A percentile compares a stretch with the other conserved stretches of the same genome.
phyloP scores from a whole-genome alignment of 2,888 invertebrate species.

The Pyrocoelia pectoralis region DNA sequence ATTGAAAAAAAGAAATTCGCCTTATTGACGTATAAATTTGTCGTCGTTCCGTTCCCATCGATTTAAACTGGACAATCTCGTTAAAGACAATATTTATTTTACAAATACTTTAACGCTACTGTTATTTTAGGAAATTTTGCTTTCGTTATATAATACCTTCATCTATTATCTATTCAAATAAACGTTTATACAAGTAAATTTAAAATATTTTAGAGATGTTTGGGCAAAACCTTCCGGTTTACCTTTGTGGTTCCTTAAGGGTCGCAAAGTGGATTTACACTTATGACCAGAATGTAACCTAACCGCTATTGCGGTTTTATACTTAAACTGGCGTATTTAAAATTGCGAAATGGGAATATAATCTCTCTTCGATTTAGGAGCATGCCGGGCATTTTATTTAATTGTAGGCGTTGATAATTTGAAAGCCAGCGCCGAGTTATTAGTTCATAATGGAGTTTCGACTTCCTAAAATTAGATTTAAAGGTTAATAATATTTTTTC shows the following conservation, averaged over 20 bases:
- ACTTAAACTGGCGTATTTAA: conserved; percentile 12
- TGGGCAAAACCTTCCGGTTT: conserved; percentile 8
- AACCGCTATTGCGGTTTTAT: conserved; percentile 12
- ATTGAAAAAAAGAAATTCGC: conserved; percentile 4
- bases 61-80: conserved; percentile 6
- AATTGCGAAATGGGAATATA: conserved; percentile 4
- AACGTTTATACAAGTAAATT: conserved; percentile 4
- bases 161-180: conserved; percentile 9
- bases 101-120: not conserved
- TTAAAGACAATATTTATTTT: conserved; percentile 3
- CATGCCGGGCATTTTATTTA: not conserved
- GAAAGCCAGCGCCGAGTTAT: not conserved
- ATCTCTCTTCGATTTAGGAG: conserved; percentile 3
- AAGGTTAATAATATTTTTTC: conserved; percentile 1
- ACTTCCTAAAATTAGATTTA: conserved; percentile 9
- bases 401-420: conserved; percentile 9
- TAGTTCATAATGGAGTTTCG: conserved; percentile 4
- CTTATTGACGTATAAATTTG: conserved; percentile 1
- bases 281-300: conserved; percentile 8
- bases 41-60: conserved; percentile 5
- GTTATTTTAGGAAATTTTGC: conserved; percentile 5
- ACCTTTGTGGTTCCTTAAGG: conserved; percentile 10
- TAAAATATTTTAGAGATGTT: not conserved
- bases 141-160: not conserved
- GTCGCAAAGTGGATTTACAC: conserved; percentile 11